phyloP scores from a whole-genome alignment of 2,797 vertebrate species.

The Cynopterus sphinx region DNA sequence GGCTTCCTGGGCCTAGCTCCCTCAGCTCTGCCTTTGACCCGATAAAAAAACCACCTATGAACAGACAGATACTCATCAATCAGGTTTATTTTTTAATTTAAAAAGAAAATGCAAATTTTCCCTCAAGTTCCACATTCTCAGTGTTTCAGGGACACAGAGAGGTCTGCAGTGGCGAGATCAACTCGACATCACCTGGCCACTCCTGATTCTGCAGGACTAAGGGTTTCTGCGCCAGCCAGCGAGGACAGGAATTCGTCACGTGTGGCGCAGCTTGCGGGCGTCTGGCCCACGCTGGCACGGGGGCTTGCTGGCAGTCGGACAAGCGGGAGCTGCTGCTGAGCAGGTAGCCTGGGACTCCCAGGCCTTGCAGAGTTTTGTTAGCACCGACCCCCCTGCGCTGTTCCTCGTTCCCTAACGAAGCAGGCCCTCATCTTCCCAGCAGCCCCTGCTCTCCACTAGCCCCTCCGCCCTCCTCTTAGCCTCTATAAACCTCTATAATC shows the following conservation, averaged over 20 bases:
- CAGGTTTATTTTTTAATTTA: background rate
- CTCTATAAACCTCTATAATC: background rate
- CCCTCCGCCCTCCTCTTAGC: background rate
- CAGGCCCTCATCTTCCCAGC: background rate
- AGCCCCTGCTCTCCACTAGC: background rate
- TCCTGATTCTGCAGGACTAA: background rate
- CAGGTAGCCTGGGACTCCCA: background rate
- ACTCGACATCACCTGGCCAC: background rate
- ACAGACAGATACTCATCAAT: background rate
- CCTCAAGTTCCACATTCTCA: background rate
- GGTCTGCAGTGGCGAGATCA: background rate
- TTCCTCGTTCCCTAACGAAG: background rate
- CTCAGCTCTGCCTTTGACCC: background rate
- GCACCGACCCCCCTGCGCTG: fast-evolving
- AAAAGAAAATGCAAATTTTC: background rate
- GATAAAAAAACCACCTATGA: background rate
- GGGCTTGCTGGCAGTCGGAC: background rate
- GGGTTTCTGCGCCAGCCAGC: background rate
- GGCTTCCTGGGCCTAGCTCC: background rate
- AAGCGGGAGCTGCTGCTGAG: fast-evolving
- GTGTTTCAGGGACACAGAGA: background rate
- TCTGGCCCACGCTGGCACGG: too few species aligned
- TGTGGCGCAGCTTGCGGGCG: background rate
- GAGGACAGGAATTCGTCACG: background rate
- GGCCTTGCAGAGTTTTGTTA: too few species aligned